phyloP scores from a whole-genome alignment of 2,113 vertebrate genomes.

The Rhinolophus sinicus region DNA sequence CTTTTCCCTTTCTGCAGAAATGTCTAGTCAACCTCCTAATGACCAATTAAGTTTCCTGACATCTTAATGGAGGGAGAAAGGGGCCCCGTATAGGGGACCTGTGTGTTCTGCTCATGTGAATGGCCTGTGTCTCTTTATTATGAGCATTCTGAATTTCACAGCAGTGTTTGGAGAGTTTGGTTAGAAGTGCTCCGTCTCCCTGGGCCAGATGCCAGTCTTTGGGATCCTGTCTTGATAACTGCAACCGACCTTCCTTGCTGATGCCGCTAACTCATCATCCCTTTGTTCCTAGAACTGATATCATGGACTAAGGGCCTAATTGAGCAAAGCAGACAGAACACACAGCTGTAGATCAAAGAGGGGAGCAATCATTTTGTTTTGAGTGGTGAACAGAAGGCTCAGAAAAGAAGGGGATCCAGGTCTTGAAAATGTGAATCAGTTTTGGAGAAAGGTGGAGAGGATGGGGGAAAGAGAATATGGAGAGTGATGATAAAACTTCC shows the following conservation, averaged over 20 bases:
- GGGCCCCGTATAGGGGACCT: background rate
- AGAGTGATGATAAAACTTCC: background rate
- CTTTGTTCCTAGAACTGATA: background rate
- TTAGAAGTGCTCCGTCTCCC: background rate
- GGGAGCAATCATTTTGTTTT: background rate
- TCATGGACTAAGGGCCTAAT: background rate
- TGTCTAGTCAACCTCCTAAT: slow-evolving; percentile 40
- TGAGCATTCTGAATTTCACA: background rate
- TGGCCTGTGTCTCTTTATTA: background rate
- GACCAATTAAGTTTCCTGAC: slow-evolving; percentile 36
- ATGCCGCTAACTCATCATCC: background rate
- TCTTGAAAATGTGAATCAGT: background rate
- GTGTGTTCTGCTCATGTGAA: background rate
- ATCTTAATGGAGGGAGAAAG: background rate
- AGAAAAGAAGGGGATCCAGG: background rate
- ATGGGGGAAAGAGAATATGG: background rate
- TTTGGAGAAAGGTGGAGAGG: background rate
- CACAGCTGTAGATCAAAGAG: background rate
- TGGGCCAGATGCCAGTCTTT: background rate
- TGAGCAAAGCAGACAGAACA: background rate
- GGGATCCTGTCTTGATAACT: background rate
- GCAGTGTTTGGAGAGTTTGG: background rate
- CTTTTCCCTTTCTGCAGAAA: slow-evolving; percentile 45
- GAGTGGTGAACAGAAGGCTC: background rate
- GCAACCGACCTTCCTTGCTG: background rate